Evolutionary conservation across 2,797 vertebrate species (phyloP).

Genomic region (Morelia viridis): DNA sequence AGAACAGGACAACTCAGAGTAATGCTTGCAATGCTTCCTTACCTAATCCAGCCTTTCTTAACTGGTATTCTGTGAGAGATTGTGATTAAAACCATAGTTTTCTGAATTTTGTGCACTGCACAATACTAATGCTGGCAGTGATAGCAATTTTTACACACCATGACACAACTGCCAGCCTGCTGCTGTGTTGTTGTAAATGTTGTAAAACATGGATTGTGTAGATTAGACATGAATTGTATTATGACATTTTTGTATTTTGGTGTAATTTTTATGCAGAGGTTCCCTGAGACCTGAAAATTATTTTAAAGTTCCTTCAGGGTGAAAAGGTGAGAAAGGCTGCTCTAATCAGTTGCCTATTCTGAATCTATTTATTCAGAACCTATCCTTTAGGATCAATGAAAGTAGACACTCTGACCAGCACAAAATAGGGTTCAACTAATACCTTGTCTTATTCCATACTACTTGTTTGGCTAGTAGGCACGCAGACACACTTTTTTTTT

Average conservation of each 20-base stretch:
- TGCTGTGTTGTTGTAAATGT: not conserved
- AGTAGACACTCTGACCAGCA: not conserved
- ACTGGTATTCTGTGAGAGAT: not conserved
- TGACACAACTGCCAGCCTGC: not conserved
- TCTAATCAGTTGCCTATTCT: not conserved
- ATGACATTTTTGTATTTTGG: not conserved
- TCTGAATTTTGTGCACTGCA: not conserved
- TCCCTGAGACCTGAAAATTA: not conserved
- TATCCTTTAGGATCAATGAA: not conserved
- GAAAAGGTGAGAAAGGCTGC: not conserved
- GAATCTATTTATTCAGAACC: too few relatives aligned
- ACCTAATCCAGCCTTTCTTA: not conserved
- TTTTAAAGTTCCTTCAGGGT: not conserved
- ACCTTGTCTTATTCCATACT: not conserved
- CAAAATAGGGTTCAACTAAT: not conserved
- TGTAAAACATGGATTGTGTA: not conserved
- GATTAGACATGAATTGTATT: not conserved
- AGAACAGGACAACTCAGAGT: not conserved
- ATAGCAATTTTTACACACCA: not conserved
- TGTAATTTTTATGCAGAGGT: not conserved
- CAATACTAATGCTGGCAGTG: not conserved
- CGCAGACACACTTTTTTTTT: not conserved
- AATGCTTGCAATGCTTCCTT: not conserved
- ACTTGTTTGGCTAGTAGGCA: not conserved
- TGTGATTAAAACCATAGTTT: not conserved